Base-by-base conservation (phyloP, 1,140 invertebrate genomes). In the Atta colombica region DNA sequence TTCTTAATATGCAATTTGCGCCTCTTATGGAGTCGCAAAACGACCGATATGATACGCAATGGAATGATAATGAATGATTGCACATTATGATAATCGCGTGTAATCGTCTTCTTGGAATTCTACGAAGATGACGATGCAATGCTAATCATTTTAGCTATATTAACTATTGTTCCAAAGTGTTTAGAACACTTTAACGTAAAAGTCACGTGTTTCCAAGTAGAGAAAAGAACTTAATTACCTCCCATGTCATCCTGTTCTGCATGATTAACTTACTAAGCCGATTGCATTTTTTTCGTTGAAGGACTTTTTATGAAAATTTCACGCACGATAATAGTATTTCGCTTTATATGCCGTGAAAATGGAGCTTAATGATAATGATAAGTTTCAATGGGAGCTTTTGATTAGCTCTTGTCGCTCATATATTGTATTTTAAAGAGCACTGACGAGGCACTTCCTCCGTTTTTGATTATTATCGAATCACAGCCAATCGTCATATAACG, bases 391-490 rank as follows among this genome's bases (percentile, higher is more conserved):
- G n/a, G 35, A 16, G 10, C 28, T 63, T 77, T 77, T 45, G 39
- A 85, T 10, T 21, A 35, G 2, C 35, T 78, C 10, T 60, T 58
- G 39, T 85, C 25, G 25, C 49, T 77, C 21, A 21, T 68, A 75
- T 21, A 63, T 60, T 51, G 55, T 28, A 35, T 74, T 74, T 25
- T 69, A 84, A 84, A 14, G 28, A 75, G 69, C 69, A 74, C 69
- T 84, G 69, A 84, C 39, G 69, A 84, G 80, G 31, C 55, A 84
- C 80, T 84, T 84, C 80, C 80, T 84, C 55, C 39, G 55, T 68
- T 74, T 75, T 75, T 75, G 55, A 75, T 51, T 58, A 74, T 82
- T 74, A 82, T 82, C 69, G 69, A 84, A 84, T 84, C 39, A 39
- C 7, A 61, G 39, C 39, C 25, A 84, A 84, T 74, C 69, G 39